A percentile compares a stretch with the other conserved stretches of the same genome.
Evolutionary conservation across 2,113 vertebrate species (phyloP).

Genomic region (Leptocoma aspasia): DNA sequence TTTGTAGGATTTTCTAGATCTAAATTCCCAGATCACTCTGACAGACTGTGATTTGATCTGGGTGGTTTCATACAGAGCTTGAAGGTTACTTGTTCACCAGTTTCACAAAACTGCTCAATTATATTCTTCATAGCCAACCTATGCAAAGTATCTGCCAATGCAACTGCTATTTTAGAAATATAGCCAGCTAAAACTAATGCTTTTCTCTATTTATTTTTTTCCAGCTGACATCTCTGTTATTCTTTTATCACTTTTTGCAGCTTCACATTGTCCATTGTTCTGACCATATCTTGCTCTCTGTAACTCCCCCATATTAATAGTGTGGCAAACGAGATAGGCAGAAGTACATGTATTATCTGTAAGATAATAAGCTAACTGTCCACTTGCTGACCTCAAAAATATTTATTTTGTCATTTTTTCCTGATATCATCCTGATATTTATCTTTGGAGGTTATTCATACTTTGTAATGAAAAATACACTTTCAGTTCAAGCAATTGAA

Average conservation of each 20-base stretch:
- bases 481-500: neutral
- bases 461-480: neutral
- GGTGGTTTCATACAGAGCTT: neutral
- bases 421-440: neutral
- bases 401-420: neutral
- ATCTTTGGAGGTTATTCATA: constrained; percentile 1
- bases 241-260: neutral
- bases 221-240: neutral
- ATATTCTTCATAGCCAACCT: neutral
- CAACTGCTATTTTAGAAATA: neutral
- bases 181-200: neutral
- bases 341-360: neutral
- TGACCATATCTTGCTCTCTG: neutral
- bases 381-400: neutral
- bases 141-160: neutral
- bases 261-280: neutral
- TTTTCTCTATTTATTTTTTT: neutral
- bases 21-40: neutral
- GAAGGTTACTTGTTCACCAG: neutral
- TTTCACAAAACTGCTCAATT: neutral
- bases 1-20: neutral
- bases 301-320: neutral
- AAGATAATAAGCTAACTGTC: neutral
- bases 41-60: neutral
- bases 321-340: neutral